Conservation (phyloP, 2,888 invertebrate genomes). For the Molorchus minor region DNA sequence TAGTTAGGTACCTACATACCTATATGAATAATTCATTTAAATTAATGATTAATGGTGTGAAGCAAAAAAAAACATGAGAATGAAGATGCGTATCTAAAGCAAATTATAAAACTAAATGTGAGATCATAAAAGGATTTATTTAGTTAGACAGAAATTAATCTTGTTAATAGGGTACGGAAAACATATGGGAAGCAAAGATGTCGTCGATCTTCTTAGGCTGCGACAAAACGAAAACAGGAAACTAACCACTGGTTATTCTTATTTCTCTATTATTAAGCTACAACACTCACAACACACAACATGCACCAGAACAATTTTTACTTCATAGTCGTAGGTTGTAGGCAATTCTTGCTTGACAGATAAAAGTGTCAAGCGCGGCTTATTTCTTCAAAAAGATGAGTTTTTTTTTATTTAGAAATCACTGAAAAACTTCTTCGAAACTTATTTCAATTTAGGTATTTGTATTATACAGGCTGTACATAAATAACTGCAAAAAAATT, state of each 20-base stretch:
- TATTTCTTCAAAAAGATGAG: no score
- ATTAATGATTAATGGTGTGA: conserved; percentile 36
- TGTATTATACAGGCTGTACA: no score
- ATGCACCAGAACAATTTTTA: conserved; percentile 5
- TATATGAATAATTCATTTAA: conserved; percentile 32
- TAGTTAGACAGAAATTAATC: conserved; percentile 31
- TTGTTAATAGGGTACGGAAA: conserved; percentile 51
- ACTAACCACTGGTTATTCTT: conserved; percentile 53
- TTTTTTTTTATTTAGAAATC: no score
- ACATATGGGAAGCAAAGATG: conserved; percentile 60
- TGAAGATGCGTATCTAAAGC: conserved; percentile 34
- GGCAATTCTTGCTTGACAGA: no score
- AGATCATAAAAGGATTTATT: conserved; percentile 27
- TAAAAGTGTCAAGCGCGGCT: no score
- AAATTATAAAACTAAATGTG: conserved; percentile 41
- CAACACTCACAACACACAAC: not conserved
- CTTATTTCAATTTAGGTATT: no score
- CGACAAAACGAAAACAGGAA: conserved; percentile 66
- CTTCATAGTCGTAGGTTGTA: no score
- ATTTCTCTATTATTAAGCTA: conserved; percentile 21
- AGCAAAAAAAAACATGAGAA: conserved; percentile 44
- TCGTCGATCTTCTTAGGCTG: conserved; percentile 71
- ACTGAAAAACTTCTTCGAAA: no score
- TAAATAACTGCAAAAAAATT: no score
- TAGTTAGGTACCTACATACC: conserved; percentile 32